Evolutionary conservation across 2,113 vertebrate genomes (phyloP).

Genomic region (Mirounga angustirostris): DNA sequence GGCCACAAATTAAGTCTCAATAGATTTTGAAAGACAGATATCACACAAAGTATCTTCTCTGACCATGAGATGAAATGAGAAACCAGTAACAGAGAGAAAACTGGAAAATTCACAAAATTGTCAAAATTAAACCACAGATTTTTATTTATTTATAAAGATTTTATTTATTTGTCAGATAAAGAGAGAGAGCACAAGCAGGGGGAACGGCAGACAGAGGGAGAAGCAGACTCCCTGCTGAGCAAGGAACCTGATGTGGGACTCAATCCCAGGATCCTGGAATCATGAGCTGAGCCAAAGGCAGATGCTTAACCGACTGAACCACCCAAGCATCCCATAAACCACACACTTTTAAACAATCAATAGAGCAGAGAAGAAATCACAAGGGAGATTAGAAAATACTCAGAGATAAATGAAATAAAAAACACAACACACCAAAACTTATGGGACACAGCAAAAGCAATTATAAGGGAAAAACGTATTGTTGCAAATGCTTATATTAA

Average conservation of each 20-base stretch:
- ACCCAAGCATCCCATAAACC: neutral
- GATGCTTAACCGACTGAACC: neutral
- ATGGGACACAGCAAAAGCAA: neutral
- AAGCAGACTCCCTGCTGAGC: neutral
- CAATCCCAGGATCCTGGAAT: neutral
- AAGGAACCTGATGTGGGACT: neutral
- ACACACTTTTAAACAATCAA: neutral
- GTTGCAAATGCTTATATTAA: neutral
- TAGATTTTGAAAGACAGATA: neutral
- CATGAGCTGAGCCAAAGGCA: neutral
- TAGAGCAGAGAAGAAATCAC: neutral
- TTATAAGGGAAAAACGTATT: neutral
- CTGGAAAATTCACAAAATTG: neutral
- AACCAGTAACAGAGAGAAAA: neutral
- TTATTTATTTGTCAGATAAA: neutral
- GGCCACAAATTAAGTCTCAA: neutral
- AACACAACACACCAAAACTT: neutral
- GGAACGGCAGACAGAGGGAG: neutral
- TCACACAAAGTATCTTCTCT: neutral
- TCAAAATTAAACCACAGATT: neutral
- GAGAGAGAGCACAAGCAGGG: neutral
- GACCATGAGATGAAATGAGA: neutral
- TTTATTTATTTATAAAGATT: neutral
- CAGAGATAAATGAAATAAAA: neutral
- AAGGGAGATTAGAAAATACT: neutral